Base-by-base conservation (phyloP, 2,888 invertebrate species). In the Caenorhabditis sulstoni region DNA sequence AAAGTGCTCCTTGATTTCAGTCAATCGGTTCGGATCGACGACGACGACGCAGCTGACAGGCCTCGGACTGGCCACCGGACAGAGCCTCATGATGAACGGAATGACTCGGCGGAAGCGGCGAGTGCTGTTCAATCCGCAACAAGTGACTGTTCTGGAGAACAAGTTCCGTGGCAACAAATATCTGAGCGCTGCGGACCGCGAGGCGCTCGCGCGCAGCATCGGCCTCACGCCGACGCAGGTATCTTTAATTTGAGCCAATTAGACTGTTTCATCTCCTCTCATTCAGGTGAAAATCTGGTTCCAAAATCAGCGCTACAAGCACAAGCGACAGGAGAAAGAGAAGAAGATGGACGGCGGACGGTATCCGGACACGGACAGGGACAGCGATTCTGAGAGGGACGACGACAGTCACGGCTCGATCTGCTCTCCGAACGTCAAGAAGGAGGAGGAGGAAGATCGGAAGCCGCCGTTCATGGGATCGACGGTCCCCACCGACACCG, bases 131-230 rank as follows among this genome's bases (percentile, higher is more conserved):
- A 95, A 95, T 0, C 91, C 93, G 91, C 92, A 92, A 0, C 93
- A 93, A 90, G 83, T 83, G 1, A 14, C 55, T 57, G 81, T 83
- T 68, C 90, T 96, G 83, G 96, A 96, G 90, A 93, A 94, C 16
- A 93, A 95, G 11, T 96, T 96, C 91, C 93, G 94, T 83, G 93
- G 94, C 71, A 96, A 95, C 89, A 93, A 94, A 81, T 96, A 96
- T 92, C 93, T 96, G 9, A 95, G 95, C 2, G 95, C 96, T 0
- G 95, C 95, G 0, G 96, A 96, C 90, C 92, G 96, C 9, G 96
- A 96, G 90, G 93, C 94, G 82, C 93, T 96, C 84, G 95, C 96
- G 0, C 93, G 93, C 85, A 93, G 93, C 9, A 91, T 96, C 35
- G 95, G 94, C 90, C 92, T 96, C 7, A 94, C 96, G 12, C 94